These are phyloP conservation scores for Sphecodes monilicornis DNA, from an alignment of 2,888 invertebrate genomes.

Conservation along the genomic window DNA sequence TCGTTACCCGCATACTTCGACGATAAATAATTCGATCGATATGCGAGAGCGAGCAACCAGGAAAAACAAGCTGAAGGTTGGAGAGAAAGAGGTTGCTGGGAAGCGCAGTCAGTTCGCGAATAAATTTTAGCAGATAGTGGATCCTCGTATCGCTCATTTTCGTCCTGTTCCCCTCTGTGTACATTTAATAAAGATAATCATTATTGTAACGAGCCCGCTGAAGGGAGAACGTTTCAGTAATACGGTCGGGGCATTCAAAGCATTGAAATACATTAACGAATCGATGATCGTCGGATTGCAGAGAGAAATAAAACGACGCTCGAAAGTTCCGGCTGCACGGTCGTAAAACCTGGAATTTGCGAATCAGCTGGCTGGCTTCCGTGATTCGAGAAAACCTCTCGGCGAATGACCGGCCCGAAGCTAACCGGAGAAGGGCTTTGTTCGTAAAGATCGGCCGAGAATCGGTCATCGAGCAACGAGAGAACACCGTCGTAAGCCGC, in stretches of 20 bases:
- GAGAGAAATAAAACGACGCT: constrained; percentile 7
- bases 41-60: neutral
- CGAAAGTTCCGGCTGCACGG: neutral
- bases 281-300: neutral
- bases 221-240: constrained; percentile 10
- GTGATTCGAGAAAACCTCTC: neutral
- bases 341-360: neutral
- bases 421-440: neutral
- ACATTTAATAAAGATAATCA: constrained; percentile 33
- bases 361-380: neutral
- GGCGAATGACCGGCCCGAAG: neutral
- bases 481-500: constrained; percentile 4
- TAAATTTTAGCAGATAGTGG: constrained; percentile 30
- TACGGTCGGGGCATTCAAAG: constrained; percentile 12
- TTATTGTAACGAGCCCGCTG: constrained; percentile 27
- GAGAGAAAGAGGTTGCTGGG: neutral
- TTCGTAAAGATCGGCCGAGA: neutral
- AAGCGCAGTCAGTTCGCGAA: constrained; percentile 17
- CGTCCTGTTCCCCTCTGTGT: neutral
- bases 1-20: constrained; percentile 43
- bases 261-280: constrained; percentile 40
- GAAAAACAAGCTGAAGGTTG: neutral
- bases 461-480: constrained; percentile 3
- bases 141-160: neutral
- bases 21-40: constrained; percentile 55